Conservation (phyloP, 2,113 vertebrate genomes). For the Mormoops blainvillei region DNA sequence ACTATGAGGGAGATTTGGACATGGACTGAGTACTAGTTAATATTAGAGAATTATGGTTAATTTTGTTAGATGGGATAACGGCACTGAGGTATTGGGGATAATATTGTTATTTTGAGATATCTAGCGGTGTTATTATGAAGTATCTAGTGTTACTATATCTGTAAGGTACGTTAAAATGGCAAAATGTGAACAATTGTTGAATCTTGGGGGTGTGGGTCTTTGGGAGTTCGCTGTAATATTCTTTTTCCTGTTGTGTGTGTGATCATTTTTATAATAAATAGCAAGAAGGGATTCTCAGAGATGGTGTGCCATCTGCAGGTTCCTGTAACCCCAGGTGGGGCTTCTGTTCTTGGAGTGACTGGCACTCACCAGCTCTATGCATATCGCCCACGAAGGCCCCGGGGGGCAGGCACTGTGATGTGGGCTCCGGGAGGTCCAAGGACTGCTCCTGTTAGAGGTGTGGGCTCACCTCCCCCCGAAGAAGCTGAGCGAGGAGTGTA, state of each 20-base stretch:
- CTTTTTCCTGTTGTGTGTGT: background rate
- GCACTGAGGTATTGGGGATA: background rate
- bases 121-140: background rate
- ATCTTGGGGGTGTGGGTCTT: background rate
- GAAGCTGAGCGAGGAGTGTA: background rate
- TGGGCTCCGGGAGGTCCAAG: rapidly evolving
- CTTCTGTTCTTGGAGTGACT: background rate
- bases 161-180: background rate
- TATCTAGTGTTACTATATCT: background rate
- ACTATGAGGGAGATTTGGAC: background rate
- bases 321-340: background rate
- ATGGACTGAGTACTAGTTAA: background rate
- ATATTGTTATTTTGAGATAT: too few relatives aligned
- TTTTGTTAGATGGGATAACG: background rate
- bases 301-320: background rate
- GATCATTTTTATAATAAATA: background rate
- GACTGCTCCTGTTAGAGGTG: too few relatives aligned
- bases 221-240: background rate
- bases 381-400: background rate
- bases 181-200: background rate
- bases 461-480: background rate
- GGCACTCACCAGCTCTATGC: background rate
- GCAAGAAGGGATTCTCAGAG: background rate
- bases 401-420: background rate
- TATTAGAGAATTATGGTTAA: background rate